Evolutionary conservation across 1,140 invertebrate species (phyloP), one percentile per base, ranked within the genome.

Genomic region (Sarcophaga peregrina): DNA sequence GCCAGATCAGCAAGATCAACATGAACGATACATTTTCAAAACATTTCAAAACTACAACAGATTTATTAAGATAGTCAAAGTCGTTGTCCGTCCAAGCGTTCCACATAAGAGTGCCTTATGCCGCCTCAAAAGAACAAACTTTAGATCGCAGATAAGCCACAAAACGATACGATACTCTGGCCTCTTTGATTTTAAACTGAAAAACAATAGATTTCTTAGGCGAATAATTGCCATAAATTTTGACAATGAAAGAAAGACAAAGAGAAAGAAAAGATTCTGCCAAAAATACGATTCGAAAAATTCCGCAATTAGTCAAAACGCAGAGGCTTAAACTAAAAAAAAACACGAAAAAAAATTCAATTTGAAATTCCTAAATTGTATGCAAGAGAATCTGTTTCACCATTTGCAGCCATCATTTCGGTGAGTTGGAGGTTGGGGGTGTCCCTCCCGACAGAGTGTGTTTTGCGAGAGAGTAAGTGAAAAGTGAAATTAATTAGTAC

Each of bases 251-350:
- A 37, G 25, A 37, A 37, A 37, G 25, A 37, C 1, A 37, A 37
- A 37, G 4, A 37, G 4, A 37, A 37, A 37, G 25, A 37, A 37
- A 37, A 37, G 4, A 20, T 25, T 68, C 20, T 68, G 17, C 6
- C n/a, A 7, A n/a, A n/a, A n/a, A 17, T 68, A 9, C 17, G n/a
- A 8, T 68, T 25, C 6, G 8, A 68, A 78, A 50, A 78, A 78
- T 52, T 78, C n/a, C 20, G 75, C 75, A 78, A 78, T 78, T 78
- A 78, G 75, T 78, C 75, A 78, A 78, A 78, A 76, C 20, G 17
- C 20, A 20, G n/a, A 20, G 62, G 4, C 20, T 68, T 0, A 68
- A 8, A 68, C 50, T 13, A 13, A 52, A 52, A 50, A 50, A 50
- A 1, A 52, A 5, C 25, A 37, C 1, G 4, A 37, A 37, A 37